Conservation (phyloP, 2,888 invertebrate genomes). For the Phaonia tiefii region DNA sequence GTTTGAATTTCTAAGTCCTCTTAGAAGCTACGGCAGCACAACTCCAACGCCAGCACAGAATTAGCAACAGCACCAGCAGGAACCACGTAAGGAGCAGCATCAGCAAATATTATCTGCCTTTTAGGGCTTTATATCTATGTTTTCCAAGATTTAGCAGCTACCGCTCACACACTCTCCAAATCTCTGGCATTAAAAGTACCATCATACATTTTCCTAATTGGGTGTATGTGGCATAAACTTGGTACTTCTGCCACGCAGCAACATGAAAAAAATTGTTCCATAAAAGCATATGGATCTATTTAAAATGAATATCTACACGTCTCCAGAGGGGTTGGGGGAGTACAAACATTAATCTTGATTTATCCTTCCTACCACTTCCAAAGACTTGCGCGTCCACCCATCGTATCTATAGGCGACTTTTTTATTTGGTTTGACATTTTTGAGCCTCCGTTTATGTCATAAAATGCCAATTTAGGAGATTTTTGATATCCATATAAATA, state of each 20-base stretch:
- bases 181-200: conserved; percentile 10
- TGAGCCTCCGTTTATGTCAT: conserved; percentile 26
- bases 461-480: conserved; percentile 35
- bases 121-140: background rate
- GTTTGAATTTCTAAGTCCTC: conserved; percentile 55
- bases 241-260: background rate
- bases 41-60: background rate
- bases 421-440: conserved; percentile 22
- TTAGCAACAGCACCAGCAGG: conserved; percentile 25
- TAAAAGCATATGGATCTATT: conserved; percentile 40
- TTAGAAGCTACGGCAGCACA: conserved; percentile 45
- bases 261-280: conserved; percentile 15
- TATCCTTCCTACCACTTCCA: background rate
- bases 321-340: conserved; percentile 14
- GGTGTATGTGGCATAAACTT: conserved; percentile 1
- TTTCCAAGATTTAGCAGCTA: background rate
- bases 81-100: conserved; percentile 11
- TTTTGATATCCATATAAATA: conserved; percentile 44
- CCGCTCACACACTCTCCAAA: background rate
- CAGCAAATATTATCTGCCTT: conserved; percentile 12
- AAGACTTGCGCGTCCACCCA: background rate
- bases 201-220: conserved; percentile 33
- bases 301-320: conserved; percentile 34
- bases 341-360: conserved; percentile 43
- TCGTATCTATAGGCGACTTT: conserved; percentile 28